Percentiles rank a stretch among this genome's conserved stretches.
phyloP scores from a whole-genome alignment of 2,888 invertebrate species.

The Euplexia lucipara region DNA sequence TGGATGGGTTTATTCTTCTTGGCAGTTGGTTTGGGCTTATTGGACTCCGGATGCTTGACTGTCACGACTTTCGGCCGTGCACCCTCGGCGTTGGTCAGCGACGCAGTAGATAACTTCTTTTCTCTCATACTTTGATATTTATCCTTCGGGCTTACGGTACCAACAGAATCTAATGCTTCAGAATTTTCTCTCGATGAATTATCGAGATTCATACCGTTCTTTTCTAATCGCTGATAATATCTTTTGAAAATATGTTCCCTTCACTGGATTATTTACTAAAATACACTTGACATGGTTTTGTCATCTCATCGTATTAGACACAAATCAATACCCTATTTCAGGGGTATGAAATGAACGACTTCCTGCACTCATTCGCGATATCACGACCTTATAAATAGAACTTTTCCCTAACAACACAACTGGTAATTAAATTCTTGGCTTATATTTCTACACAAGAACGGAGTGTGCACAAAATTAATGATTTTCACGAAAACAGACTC shows the following conservation, averaged over 20 bases:
- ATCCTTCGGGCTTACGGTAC: constrained; percentile 86
- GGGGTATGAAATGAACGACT: constrained; percentile 55
- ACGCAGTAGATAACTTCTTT: constrained; percentile 93
- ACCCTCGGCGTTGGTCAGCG: constrained; percentile 91
- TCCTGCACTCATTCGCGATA: constrained; percentile 41
- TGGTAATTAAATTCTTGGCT: neutral
- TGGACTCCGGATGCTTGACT: constrained; percentile 98
- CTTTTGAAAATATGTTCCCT: constrained; percentile 48
- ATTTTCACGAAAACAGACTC: constrained; percentile 56
- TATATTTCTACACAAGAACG: constrained; percentile 21
- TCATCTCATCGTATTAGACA: constrained; percentile 75
- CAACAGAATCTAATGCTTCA: constrained; percentile 83
- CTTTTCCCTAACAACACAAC: constrained; percentile 12
- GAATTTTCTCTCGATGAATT: constrained; percentile 87
- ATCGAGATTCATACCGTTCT: constrained; percentile 87
- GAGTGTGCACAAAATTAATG: constrained; percentile 37
- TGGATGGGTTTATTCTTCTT: constrained; percentile 97
- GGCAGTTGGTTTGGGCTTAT: constrained; percentile 97
- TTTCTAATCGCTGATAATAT: constrained; percentile 55
- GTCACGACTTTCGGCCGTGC: constrained; percentile 96
- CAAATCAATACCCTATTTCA: constrained; percentile 81
- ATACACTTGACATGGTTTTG: constrained; percentile 77
- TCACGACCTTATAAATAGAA: constrained; percentile 15
- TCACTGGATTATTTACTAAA: constrained; percentile 70
- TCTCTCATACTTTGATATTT: constrained; percentile 91